These are phyloP conservation scores for Chrysolina americana DNA, from an alignment of 2,888 invertebrate species.

Conservation along the genomic window DNA sequence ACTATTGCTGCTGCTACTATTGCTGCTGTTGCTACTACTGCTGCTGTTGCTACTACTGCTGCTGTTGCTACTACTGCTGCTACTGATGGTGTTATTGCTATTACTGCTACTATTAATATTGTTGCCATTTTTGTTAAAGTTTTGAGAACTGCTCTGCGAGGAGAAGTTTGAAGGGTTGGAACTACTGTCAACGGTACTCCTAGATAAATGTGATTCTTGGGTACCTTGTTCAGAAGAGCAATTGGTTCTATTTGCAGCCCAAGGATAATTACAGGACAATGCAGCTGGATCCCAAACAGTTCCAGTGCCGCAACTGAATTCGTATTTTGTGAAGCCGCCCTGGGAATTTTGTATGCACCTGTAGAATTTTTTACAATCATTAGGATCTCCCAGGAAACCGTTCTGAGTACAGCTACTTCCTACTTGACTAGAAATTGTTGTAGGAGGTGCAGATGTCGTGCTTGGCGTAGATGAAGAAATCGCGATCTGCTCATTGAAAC, in stretches of 20 bases:
- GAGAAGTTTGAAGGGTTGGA: constrained; percentile 47
- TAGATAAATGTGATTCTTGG: constrained; percentile 21
- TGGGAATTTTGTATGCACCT: constrained; percentile 79
- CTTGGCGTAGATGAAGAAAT: constrained; percentile 38
- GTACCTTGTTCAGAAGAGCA: constrained; percentile 56
- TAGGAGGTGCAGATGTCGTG: constrained; percentile 38
- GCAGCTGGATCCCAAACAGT: constrained; percentile 82
- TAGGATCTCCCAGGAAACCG: constrained; percentile 81
- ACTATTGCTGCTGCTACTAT: background rate
- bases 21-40: background rate
- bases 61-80: constrained; percentile 6
- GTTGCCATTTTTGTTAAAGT: constrained; percentile 25
- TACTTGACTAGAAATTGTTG: constrained; percentile 51
- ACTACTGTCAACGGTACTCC: constrained; percentile 18
- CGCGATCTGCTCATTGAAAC: constrained; percentile 37
- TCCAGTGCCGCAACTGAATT: constrained; percentile 81
- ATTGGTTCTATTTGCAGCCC: constrained; percentile 69
- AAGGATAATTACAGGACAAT: constrained; percentile 80
- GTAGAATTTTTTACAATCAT: constrained; percentile 82
- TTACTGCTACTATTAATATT: constrained; percentile 28
- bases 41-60: constrained; percentile 24
- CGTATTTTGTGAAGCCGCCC: constrained; percentile 76
- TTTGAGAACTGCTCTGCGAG: constrained; percentile 46
- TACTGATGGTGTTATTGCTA: constrained; percentile 32
- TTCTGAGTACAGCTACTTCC: constrained; percentile 72